Evolutionary conservation across 2,888 invertebrate genomes (phyloP).

Genomic region (Eudasyphora cyanicolor): DNA sequence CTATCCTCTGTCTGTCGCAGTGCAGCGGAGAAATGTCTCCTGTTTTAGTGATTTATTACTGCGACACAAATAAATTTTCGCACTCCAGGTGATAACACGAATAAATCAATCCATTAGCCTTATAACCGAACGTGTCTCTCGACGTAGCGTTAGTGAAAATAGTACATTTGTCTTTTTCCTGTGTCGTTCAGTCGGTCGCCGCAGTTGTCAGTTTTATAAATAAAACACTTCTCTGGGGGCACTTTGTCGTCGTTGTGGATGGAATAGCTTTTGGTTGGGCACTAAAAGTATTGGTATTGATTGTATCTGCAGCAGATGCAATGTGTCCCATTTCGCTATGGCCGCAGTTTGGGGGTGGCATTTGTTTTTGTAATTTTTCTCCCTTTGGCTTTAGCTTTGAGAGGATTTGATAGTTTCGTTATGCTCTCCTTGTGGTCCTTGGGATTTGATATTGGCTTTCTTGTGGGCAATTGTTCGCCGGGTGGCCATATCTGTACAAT

Average conservation of each 20-base stretch:
- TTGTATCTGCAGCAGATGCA: constrained; percentile 11
- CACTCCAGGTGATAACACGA: constrained; percentile 77
- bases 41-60: constrained; percentile 74
- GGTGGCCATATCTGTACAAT: not conserved
- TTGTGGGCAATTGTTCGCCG: not conserved
- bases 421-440: constrained; percentile 12
- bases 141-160: not conserved
- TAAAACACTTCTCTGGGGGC: constrained; percentile 23
- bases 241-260: not conserved
- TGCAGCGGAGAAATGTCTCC: constrained; percentile 47
- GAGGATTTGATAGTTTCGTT: constrained; percentile 15
- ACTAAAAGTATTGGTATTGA: constrained; percentile 54
- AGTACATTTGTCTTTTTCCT: constrained; percentile 18
- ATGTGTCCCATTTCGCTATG: constrained; percentile 12
- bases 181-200: constrained; percentile 2
- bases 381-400: constrained; percentile 12
- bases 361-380: constrained; percentile 21
- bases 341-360: not conserved
- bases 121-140: constrained; percentile 65
- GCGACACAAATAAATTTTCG: constrained; percentile 77
- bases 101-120: constrained; percentile 79
- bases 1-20: not conserved
- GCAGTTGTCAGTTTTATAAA: not conserved
- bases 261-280: not conserved
- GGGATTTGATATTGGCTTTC: not conserved